Percentiles rank a stretch among this genome's conserved stretches.
Conservation (phyloP, 2,888 invertebrate species). For the Onthophagus sagittarius region DNA sequence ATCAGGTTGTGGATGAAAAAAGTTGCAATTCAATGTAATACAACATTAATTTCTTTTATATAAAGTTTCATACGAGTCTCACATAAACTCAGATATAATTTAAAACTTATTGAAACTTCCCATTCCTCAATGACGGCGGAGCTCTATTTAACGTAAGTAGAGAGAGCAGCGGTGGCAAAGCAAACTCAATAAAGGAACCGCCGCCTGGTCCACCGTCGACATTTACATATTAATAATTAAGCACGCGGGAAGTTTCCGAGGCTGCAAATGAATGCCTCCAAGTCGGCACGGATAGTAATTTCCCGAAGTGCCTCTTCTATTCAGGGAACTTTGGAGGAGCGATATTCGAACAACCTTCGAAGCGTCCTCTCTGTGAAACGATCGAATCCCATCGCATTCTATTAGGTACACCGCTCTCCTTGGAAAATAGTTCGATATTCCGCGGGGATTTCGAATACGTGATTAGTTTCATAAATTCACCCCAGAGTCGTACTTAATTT, state of each 20-base stretch:
- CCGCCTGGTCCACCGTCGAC: neutral
- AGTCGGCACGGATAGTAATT: neutral
- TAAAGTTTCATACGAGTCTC: too few species aligned
- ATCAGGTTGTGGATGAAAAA: too few species aligned
- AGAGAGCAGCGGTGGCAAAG: neutral
- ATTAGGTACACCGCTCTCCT: neutral
- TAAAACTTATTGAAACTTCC: neutral
- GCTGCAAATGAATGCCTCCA: neutral
- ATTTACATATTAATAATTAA: neutral
- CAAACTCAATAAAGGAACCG: neutral
- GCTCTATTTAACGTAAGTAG: neutral
- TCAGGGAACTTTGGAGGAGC: neutral
- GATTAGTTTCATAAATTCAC: neutral
- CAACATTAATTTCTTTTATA: too few species aligned
- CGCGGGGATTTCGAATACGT: constrained; percentile 26
- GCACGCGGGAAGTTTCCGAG: neutral
- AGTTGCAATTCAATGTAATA: too few species aligned
- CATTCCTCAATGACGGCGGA: neutral
- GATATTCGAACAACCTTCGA: neutral
- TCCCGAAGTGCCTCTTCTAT: neutral
- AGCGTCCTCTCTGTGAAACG: neutral
- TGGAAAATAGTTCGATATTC: constrained; percentile 35
- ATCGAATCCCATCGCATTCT: constrained; percentile 1
- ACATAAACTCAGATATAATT: neutral
- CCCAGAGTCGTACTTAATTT: neutral